Conservation (phyloP, 2,797 vertebrate species). For the Hephaestus fuliginosus region DNA sequence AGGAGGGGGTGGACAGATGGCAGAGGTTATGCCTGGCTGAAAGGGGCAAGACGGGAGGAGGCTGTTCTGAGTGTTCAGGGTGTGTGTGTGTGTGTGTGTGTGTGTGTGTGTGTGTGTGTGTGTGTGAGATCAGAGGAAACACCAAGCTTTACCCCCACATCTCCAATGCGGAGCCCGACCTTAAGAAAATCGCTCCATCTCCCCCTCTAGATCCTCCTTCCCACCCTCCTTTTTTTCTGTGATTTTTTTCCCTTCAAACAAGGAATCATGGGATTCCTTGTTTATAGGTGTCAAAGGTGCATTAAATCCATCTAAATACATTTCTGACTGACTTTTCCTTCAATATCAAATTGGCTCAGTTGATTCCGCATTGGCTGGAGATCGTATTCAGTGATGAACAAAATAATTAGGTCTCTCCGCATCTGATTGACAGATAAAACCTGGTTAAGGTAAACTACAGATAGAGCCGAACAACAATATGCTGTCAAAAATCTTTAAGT, state of each 20-base stretch:
- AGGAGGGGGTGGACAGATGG: slow-evolving; percentile 73
- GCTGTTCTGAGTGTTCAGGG: slow-evolving; percentile 41
- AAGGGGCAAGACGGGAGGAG: slow-evolving; percentile 69
- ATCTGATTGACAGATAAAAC: slow-evolving; percentile 76
- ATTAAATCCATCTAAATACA: slow-evolving; percentile 29
- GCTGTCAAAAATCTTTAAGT: slow-evolving; percentile 69
- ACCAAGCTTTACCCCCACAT: slow-evolving; percentile 34
- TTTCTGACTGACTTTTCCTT: slow-evolving; percentile 31
- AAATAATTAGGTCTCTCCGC: slow-evolving; percentile 67
- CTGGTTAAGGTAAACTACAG: slow-evolving; percentile 65
- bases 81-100: slow-evolving; percentile 37
- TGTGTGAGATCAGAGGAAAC: slow-evolving; percentile 36
- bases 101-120: slow-evolving; percentile 34
- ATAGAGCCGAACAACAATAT: slow-evolving; percentile 68
- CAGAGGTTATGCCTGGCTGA: slow-evolving; percentile 83
- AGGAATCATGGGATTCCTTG: slow-evolving; percentile 10
- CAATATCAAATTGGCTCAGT: slow-evolving; percentile 23
- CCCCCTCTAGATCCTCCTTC: background rate
- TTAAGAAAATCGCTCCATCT: slow-evolving; percentile 34
- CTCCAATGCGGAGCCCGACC: slow-evolving; percentile 49
- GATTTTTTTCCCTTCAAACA: background rate
- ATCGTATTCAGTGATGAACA: slow-evolving; percentile 61
- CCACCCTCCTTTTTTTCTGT: background rate
- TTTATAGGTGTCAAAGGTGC: slow-evolving; percentile 29
- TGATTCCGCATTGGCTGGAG: slow-evolving; percentile 35